Evolutionary conservation across 2,113 vertebrate species (phyloP).

Genomic region (Archocentrus centrarchus): DNA sequence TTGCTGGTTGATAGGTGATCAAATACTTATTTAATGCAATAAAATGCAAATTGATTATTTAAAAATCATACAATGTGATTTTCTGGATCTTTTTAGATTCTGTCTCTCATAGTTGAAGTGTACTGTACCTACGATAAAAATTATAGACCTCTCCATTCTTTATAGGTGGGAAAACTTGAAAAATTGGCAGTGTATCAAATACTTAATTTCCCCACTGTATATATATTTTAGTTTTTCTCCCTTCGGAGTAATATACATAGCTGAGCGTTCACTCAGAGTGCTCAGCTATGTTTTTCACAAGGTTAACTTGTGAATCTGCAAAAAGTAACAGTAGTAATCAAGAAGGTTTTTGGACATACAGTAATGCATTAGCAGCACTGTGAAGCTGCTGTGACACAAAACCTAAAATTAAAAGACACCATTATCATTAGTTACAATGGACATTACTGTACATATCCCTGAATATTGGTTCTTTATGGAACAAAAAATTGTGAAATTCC

Average conservation of each 20-base stretch:
- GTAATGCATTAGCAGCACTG: neutral
- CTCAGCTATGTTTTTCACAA: slow-evolving; percentile 9
- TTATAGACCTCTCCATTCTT: too few species aligned
- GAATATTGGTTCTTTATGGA: neutral
- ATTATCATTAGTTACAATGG: neutral
- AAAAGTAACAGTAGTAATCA: neutral
- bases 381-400: neutral
- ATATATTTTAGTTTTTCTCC: too few species aligned
- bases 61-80: too few species aligned
- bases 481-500: neutral
- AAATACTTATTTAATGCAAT: too few species aligned
- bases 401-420: neutral
- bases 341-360: neutral
- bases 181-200: too few species aligned
- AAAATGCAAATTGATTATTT: too few species aligned
- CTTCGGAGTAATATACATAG: neutral
- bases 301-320: slow-evolving; percentile 1
- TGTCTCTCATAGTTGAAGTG: too few species aligned
- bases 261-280: neutral
- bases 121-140: too few species aligned
- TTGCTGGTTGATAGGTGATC: too few species aligned
- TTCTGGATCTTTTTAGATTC: too few species aligned
- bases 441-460: neutral
- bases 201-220: too few species aligned
- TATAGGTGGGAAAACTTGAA: too few species aligned